Base-by-base conservation (phyloP, 2,888 invertebrate species). In the Callinectes sapidus region DNA sequence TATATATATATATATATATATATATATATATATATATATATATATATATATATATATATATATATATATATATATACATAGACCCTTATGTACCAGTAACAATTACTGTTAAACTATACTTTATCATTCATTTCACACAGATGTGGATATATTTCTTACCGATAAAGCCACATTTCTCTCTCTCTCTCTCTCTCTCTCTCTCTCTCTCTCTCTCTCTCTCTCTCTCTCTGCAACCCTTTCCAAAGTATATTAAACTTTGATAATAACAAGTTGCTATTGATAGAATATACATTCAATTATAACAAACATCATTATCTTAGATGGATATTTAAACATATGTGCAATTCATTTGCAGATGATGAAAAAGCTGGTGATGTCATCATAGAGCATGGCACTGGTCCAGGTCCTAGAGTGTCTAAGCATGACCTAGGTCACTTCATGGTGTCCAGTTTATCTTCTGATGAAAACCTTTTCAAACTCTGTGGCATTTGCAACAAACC, bases 391-490 rank as follows among this genome's bases (percentile, higher is more conserved):
- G 97, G 97, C 94, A 96, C 96, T 91, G 96, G 97, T 0, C 97
- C 97, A 0, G 97, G 97, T 2, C 96, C 97, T 14, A 95, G 96
- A 89, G 97, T 98, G 93, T 97, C 98, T 23, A 98, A 98, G 95
- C 96, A 97, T 95, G 98, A 98, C 95, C 96, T 98, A 89, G 98
- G 97, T 0, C 96, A 96, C 94, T 98, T 98, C 96, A 96, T 98
- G 93, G 96, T 98, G 0, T 97, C 98, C 95, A 96, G 97, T 88
- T 87, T 94, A 23, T 23, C 87, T n/a, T 91, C 93, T 42, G 92
- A 94, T 32, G 86, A 86, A 23, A 90, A 93, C 55, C 87, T 93
- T 61, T 48, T 92, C 87, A 81, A 94, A 89, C 48, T 93, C 32
- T 93, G 92, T 55, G 94, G 94, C 32, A 89, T 94, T 18, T 93